phyloP scores from a whole-genome alignment of 2,797 vertebrate genomes.

The Tauraco hartlaubi region DNA sequence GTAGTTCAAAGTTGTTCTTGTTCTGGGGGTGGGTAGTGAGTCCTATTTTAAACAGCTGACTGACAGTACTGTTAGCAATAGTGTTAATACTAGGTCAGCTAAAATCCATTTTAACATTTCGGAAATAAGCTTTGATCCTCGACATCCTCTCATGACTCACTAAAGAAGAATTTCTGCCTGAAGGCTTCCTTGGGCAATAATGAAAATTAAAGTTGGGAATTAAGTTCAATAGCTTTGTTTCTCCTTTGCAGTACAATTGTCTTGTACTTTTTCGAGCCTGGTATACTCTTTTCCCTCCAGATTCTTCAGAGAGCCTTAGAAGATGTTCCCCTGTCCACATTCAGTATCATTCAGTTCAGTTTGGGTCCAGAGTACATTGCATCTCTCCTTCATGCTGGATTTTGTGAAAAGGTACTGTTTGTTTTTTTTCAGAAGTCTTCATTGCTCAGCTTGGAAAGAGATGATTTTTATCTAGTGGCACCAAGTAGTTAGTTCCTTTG shows the following conservation, averaged over 20 bases:
- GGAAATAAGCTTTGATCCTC: slow-evolving; percentile 57
- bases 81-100: background rate
- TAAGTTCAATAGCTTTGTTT: background rate
- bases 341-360: slow-evolving; percentile 85
- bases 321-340: slow-evolving; percentile 73
- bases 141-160: slow-evolving; percentile 31
- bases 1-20: slow-evolving; percentile 1
- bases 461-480: background rate
- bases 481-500: background rate
- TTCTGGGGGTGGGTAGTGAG: slow-evolving; percentile 34
- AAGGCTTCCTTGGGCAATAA: slow-evolving; percentile 5
- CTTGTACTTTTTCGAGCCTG: background rate
- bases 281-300: slow-evolving; percentile 58
- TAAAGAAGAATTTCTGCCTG: slow-evolving; percentile 12
- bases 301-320: slow-evolving; percentile 81
- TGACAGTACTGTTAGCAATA: background rate
- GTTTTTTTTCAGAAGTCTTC: background rate
- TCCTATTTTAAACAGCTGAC: slow-evolving; percentile 2
- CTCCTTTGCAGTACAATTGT: background rate
- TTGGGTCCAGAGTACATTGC: slow-evolving; percentile 60
- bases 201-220: background rate
- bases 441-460: background rate
- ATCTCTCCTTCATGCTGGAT: slow-evolving; percentile 10
- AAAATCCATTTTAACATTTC: background rate
- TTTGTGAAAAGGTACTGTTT: slow-evolving; percentile 64